Base-by-base conservation (phyloP, 2,113 vertebrate species). In the Pelecanoides urinatrix region DNA sequence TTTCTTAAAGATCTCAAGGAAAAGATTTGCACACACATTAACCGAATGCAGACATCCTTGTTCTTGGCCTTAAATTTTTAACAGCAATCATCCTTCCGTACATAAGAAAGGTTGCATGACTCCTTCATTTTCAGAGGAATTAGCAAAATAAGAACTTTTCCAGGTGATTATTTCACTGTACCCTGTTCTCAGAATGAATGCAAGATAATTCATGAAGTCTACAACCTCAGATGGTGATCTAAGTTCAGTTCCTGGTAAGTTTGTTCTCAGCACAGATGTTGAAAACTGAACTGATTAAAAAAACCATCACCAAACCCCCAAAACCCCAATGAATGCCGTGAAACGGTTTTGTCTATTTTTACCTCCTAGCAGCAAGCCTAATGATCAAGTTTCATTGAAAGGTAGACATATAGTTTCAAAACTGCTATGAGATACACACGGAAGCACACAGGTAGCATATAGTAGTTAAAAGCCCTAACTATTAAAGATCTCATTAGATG, bases 301-400 rank as follows among this genome's bases (percentile, higher is more conserved):
- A 52, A 5, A 0, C 9, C 11, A 45, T 9, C 23, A 10, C 15
- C 34, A 30, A 40, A 40, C 36, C 36, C 8, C 45, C 16, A 30
- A 21, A 36, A 10, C 34, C 23, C 11, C 29, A 36, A 11, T 15
- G 29, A 66, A 32, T 36, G 26, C 26, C 58, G 30, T 74, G 74
- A 63, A 67, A 2, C 26, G 45, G 30, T 56, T 52, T 55, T 75
- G 55, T 36, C 42, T 85, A 36, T 34, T 73, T 58, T 18, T 27
- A 7, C 26, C 42, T 77, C 61, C 38, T 45, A 29, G 47, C 56
- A 72, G 68, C 36, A 63, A 68, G n/a, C 40, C 16, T 81, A 47
- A 73, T 25, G 16, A 45, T 58, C 18, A 56, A 44, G 70, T 47
- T 55, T 47, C 23, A 55, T 1, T 79, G 42, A 77, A 50, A 34